Conservation (phyloP, 2,797 vertebrate species). For the Nyctibius grandis region DNA sequence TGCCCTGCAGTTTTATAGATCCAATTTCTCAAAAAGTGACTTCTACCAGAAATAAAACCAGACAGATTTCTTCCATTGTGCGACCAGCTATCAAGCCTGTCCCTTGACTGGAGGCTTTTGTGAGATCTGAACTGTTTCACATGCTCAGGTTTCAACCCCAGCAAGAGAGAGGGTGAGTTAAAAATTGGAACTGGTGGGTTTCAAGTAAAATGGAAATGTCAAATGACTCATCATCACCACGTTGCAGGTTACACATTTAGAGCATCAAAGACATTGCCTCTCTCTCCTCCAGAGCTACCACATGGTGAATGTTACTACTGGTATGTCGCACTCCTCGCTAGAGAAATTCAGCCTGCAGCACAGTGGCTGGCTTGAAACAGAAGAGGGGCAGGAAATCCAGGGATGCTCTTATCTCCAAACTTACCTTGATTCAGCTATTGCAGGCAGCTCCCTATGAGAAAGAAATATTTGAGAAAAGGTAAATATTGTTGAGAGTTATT, state of each 20-base stretch:
- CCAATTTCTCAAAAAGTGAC: not conserved
- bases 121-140: not conserved
- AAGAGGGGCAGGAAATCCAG: not conserved
- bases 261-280: not conserved
- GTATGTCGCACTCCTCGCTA: not conserved
- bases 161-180: not conserved
- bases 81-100: not conserved
- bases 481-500: not conserved
- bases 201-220: not conserved
- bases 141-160: not conserved
- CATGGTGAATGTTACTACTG: not conserved
- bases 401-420: not conserved
- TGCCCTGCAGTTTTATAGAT: constrained; percentile 42
- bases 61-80: not conserved
- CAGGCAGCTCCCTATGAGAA: not conserved
- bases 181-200: not conserved
- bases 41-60: constrained; percentile 28
- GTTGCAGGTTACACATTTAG: not conserved
- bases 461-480: not conserved
- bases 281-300: not conserved
- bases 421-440: not conserved
- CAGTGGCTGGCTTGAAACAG: not conserved
- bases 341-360: not conserved
- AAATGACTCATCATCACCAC: not conserved
- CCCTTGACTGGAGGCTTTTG: not conserved